Conservation (phyloP, 2,888 invertebrate genomes). For the Plagiodera versicolora region DNA sequence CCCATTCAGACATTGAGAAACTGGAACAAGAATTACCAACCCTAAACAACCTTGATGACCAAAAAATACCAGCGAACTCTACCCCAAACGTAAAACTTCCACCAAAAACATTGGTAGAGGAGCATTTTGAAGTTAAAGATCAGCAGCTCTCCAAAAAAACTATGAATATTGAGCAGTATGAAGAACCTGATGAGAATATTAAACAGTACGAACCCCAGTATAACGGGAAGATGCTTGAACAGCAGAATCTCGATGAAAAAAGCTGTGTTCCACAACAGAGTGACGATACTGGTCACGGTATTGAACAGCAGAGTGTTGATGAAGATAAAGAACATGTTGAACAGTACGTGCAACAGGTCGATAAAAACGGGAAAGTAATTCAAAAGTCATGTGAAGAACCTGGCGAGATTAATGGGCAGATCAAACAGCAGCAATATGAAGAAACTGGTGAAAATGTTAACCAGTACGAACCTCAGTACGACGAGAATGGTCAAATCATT, state of each 20-base stretch:
- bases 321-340: conserved; percentile 19
- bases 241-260: conserved; percentile 37
- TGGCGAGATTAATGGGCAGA: conserved; percentile 15
- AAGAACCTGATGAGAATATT: conserved; percentile 19
- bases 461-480: conserved; percentile 19
- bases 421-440: conserved; percentile 18
- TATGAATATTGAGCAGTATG: background rate
- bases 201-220: conserved; percentile 15
- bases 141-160: no score
- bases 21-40: background rate
- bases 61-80: no score
- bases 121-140: no score
- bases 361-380: conserved; percentile 25
- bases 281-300: conserved; percentile 35
- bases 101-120: no score
- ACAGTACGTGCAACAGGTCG: no score
- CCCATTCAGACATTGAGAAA: background rate
- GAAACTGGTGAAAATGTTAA: conserved; percentile 27
- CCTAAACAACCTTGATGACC: no score
- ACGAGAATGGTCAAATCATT: conserved; percentile 29
- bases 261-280: conserved; percentile 26
- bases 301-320: conserved; percentile 16
- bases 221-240: conserved; percentile 30
- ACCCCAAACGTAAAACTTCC: no score
- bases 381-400: conserved; percentile 26